These are phyloP conservation scores for Dunckerocampus dactyliophorus DNA, from an alignment of 2,113 vertebrate genomes.

Conservation along the genomic window DNA sequence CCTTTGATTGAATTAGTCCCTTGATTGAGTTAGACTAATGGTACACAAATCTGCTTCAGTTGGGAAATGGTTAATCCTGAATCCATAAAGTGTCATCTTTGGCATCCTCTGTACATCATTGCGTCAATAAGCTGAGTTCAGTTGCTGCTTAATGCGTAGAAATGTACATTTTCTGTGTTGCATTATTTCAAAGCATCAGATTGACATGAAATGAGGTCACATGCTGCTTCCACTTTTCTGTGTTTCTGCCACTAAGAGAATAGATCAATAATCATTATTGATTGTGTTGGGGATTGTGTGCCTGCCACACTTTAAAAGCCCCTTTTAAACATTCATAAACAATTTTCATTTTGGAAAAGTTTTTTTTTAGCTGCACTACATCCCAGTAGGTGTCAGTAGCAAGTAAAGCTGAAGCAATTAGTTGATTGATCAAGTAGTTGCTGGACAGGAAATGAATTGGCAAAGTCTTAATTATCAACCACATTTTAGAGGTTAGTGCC, in stretches of 20 bases:
- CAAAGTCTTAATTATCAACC: not conserved
- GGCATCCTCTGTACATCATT: slow-evolving; percentile 1
- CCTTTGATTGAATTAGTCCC: slow-evolving; percentile 60
- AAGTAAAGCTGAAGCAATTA: slow-evolving; percentile 7
- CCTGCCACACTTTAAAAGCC: slow-evolving; percentile 3
- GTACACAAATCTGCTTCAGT: slow-evolving; percentile 48
- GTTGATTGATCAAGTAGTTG: slow-evolving; percentile 3
- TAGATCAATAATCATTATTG: slow-evolving; percentile 8
- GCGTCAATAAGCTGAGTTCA: not conserved
- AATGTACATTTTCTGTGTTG: slow-evolving; percentile 5
- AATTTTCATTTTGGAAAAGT: not conserved
- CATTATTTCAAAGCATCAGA: not conserved
- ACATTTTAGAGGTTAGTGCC: not conserved
- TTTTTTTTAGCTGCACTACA: slow-evolving; percentile 16
- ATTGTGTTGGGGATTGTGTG: slow-evolving; percentile 11
- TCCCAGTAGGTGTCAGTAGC: not conserved
- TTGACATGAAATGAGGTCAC: not conserved
- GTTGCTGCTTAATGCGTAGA: not conserved
- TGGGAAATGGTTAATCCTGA: slow-evolving; percentile 56
- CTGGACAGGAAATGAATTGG: not conserved
- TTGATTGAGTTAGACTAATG: slow-evolving; percentile 63
- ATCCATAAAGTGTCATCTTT: slow-evolving; percentile 44
- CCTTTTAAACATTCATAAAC: not conserved
- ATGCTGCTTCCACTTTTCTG: slow-evolving; percentile 10
- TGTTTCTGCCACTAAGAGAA: slow-evolving; percentile 2